Evolutionary conservation across 2,113 vertebrate genomes (phyloP), one percentile per base, ranked within the genome.

Genomic region (Clinocottus analis): DNA sequence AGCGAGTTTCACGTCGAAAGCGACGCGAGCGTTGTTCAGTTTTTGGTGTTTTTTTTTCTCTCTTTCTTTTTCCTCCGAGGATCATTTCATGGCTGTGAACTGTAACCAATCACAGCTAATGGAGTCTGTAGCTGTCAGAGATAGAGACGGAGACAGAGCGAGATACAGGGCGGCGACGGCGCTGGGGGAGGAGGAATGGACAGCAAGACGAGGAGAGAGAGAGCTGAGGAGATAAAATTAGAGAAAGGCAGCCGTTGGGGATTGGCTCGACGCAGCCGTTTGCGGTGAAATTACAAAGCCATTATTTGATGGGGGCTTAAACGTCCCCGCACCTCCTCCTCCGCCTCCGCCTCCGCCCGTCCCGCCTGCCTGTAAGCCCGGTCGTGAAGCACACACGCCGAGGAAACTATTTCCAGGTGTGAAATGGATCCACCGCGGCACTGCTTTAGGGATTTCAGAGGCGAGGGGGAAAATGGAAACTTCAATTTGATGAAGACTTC

Each of bases 351-450:
- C 31, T 49, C 66, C 39, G 76, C 37, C 41, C 12, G 13, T 14
- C 41, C 77, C 11, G 51, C 51, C 66, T 31, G 75, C 37, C 68
- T 71, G 78, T 85, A 81, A 82, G 84, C 73, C n/a, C 61, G 19
- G 35, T 13, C 21, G 62, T 53, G 69, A 85, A 86, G 78, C 73
- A 4, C 70, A 66, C 74, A 71, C 14, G 16, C 59, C 8, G 64
- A 56, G 56, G 80, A 91, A 90, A 84, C 88, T 80, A 82, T 91
- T 90, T 87, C 81, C 87, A 86, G 84, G 85, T 93, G 90, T 92
- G 90, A 93, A 93, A 94, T 88, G 78, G 66, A 86, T 90, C 88
- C 74, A 74, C 76, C 14, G 56, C 77, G 51, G 67, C 59, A 23
- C 55, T 67, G 69, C 79, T 83, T 86, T 67, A 62, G 72, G 85